Conservation (phyloP, 2,113 vertebrate species). For the Neogale vison region DNA sequence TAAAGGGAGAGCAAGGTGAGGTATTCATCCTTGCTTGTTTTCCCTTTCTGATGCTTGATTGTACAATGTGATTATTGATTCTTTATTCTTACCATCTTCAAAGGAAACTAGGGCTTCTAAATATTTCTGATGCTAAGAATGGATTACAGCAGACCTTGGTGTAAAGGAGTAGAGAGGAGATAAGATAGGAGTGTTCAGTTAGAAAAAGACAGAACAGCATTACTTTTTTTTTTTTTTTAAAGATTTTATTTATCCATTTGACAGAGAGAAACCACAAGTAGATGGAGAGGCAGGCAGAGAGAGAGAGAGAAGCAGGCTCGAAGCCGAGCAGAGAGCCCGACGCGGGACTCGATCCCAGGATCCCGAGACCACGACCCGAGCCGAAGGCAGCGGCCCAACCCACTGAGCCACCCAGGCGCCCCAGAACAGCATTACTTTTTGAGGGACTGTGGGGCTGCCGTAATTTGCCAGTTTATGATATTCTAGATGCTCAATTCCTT, state of each 20-base stretch:
- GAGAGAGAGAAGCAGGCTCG: too few species aligned
- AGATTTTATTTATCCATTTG: too few species aligned
- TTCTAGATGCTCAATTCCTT: background rate
- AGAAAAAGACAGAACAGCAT: background rate
- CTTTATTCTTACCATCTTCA: background rate
- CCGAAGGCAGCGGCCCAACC: too few species aligned
- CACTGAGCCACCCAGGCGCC: too few species aligned
- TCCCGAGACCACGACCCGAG: too few species aligned
- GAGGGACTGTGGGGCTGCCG: background rate
- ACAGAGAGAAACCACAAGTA: too few species aligned
- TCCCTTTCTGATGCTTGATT: background rate
- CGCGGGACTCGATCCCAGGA: too few species aligned
- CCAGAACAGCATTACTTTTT: background rate
- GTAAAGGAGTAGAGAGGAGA: background rate
- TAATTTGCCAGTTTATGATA: background rate
- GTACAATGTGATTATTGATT: background rate
- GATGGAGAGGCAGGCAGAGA: too few species aligned
- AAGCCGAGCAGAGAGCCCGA: too few species aligned
- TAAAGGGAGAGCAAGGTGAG: background rate
- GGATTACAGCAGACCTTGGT: background rate
- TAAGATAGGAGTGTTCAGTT: background rate
- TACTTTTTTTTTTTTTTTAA: too few species aligned
- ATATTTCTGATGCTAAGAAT: background rate
- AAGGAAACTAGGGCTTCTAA: background rate
- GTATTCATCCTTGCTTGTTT: background rate